These are phyloP conservation scores for Sylvietta virens DNA, from an alignment of 2,113 vertebrate genomes.

Conservation along the genomic window DNA sequence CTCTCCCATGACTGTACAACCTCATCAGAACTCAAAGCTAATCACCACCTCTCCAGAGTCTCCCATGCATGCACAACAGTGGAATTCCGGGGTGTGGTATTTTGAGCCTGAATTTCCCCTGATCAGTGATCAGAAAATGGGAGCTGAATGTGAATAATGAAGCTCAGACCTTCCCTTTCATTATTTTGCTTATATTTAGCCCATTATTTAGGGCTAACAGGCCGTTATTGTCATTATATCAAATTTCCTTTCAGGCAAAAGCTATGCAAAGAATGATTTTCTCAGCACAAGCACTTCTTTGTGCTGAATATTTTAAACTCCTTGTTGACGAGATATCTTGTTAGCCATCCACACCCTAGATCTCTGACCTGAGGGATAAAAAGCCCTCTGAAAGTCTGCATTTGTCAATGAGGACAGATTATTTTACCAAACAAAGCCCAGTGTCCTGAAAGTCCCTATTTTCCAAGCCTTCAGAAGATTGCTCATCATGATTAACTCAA, in stretches of 20 bases:
- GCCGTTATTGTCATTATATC: not conserved
- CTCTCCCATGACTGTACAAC: not conserved
- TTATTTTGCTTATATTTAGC: not conserved
- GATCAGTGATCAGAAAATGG: not conserved
- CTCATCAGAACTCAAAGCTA: not conserved
- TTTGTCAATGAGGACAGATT: constrained; percentile 8
- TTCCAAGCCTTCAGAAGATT: constrained; percentile 38
- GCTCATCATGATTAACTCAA: constrained; percentile 17
- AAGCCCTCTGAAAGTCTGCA: not conserved
- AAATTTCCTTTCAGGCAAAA: not conserved
- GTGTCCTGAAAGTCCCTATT: constrained; percentile 29
- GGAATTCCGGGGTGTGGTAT: not conserved
- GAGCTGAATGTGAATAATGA: not conserved
- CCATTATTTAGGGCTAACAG: not conserved
- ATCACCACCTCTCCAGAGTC: not conserved
- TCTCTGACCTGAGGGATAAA: not conserved
- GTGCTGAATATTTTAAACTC: constrained; percentile 14
- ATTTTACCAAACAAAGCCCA: not conserved
- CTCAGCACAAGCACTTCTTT: not conserved
- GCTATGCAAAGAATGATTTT: not conserved
- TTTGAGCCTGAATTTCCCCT: not conserved
- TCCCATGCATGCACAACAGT: not conserved
- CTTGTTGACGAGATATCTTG: not conserved
- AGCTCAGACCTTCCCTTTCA: not conserved
- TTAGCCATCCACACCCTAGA: not conserved